These are phyloP conservation scores for Drosophila simulans DNA, from an alignment of 1,140 invertebrate genomes.

Conservation along the genomic window DNA sequence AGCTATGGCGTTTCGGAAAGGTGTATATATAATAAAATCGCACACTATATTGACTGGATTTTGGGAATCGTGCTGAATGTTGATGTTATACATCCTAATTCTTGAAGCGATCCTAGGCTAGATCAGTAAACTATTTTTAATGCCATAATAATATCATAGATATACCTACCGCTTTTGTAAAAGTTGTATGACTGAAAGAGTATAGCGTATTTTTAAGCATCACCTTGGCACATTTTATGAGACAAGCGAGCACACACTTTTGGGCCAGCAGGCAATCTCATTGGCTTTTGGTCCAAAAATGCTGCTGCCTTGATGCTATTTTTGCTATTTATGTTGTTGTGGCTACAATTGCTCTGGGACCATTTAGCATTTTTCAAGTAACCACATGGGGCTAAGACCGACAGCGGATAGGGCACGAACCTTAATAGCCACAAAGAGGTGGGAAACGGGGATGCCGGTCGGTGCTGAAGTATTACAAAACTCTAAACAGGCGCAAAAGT, in stretches of 20 bases:
- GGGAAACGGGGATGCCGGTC: too few relatives aligned
- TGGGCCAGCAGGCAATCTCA: conserved; percentile 12
- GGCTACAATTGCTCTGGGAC: conserved; percentile 77
- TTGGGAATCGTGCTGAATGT: not conserved
- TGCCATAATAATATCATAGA: too few relatives aligned
- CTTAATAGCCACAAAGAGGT: conserved; percentile 35
- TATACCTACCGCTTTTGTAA: not conserved
- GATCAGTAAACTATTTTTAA: not conserved
- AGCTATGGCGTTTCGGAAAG: not conserved
- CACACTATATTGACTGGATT: not conserved
- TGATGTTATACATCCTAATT: not conserved
- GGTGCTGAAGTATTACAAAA: conserved; percentile 76
- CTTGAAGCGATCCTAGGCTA: not conserved
- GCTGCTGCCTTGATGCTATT: conserved; percentile 29
- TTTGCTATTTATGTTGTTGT: conserved; percentile 33
- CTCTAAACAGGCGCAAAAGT: conserved; percentile 75
- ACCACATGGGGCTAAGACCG: conserved; percentile 73
- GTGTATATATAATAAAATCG: not conserved
- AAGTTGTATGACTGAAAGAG: not conserved
- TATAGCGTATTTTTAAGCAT: not conserved
- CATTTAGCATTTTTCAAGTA: conserved; percentile 77
- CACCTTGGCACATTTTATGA: conserved; percentile 1
- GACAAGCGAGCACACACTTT: conserved; percentile 8
- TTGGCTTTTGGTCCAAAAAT: conserved; percentile 28
- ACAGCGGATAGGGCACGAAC: conserved; percentile 41